Base-by-base conservation (phyloP, 2,888 invertebrate species). In the Epicampocera succincta region DNA sequence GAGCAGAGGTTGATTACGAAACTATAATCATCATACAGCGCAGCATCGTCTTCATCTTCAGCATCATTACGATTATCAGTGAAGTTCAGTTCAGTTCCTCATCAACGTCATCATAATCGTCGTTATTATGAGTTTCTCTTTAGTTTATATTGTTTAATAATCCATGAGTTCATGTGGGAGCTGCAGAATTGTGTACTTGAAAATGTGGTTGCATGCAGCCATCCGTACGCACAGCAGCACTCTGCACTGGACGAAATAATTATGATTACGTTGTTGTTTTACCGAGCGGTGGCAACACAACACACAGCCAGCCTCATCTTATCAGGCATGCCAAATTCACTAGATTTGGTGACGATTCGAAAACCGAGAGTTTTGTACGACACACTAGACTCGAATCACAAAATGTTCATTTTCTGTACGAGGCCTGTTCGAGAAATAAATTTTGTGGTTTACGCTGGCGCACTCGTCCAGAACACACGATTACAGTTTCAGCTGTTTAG, bases 1-100 rank as follows among this genome's bases (percentile, higher is more conserved):
- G 66, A 54, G 42, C 6, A 65, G 65, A 69, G 69, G 58, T 77
- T 74, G 73, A 82, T 73, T 74, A 74, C 74, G 81, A 46, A 82
- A 74, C 69, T 63, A 65, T 60, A 60, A 68, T 60, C 50, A 68
- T 50, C 29, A 58, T 52, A 1, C 17, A 40, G 42, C n/a, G 52
- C 58, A 75, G 66, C 66, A 80, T 75, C 71, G 71, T 69, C 40
- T 13, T 52, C n/a, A 63, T 74, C 33, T 60, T n/a, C n/a, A n/a
- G n/a, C n/a, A n/a, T 75, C 50, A 74, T 71, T 60, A 56, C 65
- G 44, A 8, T 58, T 40, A 46, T 40, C 48, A 75, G 60, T 42
- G 60, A 58, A 58, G 63, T 66, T 74, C 56, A 56, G 46, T 74
- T 56, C 46, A 58, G 46, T 74, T 58, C 48, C 46, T 54, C 76